Evolutionary conservation across 2,888 invertebrate genomes (phyloP).

Genomic region (Leptinotarsa haldemani): DNA sequence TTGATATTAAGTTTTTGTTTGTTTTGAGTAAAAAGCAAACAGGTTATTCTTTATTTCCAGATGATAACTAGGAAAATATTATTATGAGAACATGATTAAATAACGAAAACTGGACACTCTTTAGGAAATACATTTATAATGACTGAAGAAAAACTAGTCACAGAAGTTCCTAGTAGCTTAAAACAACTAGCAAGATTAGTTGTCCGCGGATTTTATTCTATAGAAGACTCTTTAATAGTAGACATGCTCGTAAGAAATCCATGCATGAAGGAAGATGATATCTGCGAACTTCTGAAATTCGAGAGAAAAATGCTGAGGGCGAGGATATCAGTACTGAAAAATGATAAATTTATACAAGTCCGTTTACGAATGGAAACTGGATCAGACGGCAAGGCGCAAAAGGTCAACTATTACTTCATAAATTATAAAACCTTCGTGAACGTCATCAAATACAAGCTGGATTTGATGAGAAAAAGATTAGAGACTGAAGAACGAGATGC

Average conservation of each 20-base stretch:
- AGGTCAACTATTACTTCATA: slow-evolving; percentile 97
- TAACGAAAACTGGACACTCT: not conserved
- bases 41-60: not conserved
- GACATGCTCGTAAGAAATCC: slow-evolving; percentile 97
- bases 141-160: slow-evolving; percentile 81
- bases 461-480: slow-evolving; percentile 94
- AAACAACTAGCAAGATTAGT: slow-evolving; percentile 92
- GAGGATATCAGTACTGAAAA: slow-evolving; percentile 85
- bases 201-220: slow-evolving; percentile 91
- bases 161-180: slow-evolving; percentile 93
- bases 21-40: too few relatives aligned
- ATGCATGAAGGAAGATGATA: slow-evolving; percentile 93
- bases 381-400: slow-evolving; percentile 92
- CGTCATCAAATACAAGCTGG: slow-evolving; percentile 96
- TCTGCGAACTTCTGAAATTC: slow-evolving; percentile 90
- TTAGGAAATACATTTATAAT: slow-evolving; percentile 62
- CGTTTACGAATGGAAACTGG: slow-evolving; percentile 95
- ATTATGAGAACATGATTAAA: not conserved
- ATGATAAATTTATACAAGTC: slow-evolving; percentile 94
- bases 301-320: slow-evolving; percentile 94
- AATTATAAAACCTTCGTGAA: slow-evolving; percentile 98
- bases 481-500: slow-evolving; percentile 96
- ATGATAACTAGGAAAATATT: not conserved
- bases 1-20: too few relatives aligned
- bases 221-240: slow-evolving; percentile 93